Evolutionary conservation across 2,888 invertebrate genomes (phyloP), one percentile per base, ranked within the genome.

Genomic region (Trichopria drosophilae): DNA sequence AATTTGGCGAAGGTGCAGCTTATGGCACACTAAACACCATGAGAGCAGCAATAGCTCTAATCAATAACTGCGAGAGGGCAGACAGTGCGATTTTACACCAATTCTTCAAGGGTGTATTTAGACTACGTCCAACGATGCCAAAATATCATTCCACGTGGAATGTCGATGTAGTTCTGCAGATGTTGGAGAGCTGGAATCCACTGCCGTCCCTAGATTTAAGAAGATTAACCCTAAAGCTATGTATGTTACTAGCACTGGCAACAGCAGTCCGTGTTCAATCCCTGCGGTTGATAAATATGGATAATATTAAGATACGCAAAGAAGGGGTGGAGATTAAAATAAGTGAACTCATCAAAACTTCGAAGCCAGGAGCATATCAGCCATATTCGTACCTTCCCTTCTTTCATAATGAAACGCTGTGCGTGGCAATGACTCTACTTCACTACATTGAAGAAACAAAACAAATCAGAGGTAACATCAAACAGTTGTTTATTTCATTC

Each of bases 101-200:
- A 9, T 31, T 31, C 10, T 9, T 31, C 6, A 4, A 9, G 15
- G n/a, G n/a, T n/a, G n/a, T n/a, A n/a, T n/a, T n/a, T n/a, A n/a
- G 56, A 43, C 31, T 53, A 9, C 50, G 53, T 42, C 60, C 58
- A 3, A 20, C 59, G 16, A 31, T 10, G 10, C 54, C 60, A 7
- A 58, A 49, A 46, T 64, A 61, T 41, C 40, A 52, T 6, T 39
- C 34, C 6, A 61, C 55, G 16, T 62, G 63, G 61, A 58, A 63
- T 26, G 58, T 59, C 4, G 39, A 31, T 19, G 44, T 53, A 15
- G 59, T 63, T 31, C 39, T 59, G 18, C 34, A 54, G 4, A 55
- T 36, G 44, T 29, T 51, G 15, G 26, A 28, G 15, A 24, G 35
- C 7, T 53, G 48, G 45, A 39, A 35, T 18, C 45, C 44, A 12